These are phyloP conservation scores for Scaptomyza graminum DNA, from an alignment of 1,140 invertebrate species.

Conservation along the genomic window DNA sequence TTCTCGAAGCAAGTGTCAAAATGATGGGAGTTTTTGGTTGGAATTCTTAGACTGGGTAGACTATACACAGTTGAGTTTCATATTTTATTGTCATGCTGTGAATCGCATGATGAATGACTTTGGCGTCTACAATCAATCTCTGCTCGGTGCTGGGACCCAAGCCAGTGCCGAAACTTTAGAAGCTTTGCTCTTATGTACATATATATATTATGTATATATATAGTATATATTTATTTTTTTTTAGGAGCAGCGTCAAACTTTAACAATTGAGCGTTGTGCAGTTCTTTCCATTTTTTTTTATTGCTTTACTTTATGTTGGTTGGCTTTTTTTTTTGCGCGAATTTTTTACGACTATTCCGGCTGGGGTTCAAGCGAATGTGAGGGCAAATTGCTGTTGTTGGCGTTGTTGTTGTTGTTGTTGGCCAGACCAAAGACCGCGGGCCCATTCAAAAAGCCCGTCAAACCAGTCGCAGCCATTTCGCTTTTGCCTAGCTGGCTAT, in stretches of 20 bases:
- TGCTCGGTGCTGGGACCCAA: conserved; percentile 4
- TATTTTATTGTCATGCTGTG: conserved; percentile 23
- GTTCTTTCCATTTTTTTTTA: conserved; percentile 54
- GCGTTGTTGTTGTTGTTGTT: conserved; percentile 6
- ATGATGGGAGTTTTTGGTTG: conserved; percentile 2
- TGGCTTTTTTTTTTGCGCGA: conserved; percentile 44
- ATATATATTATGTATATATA: neutral
- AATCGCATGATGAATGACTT: conserved; percentile 38
- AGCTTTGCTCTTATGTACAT: neutral
- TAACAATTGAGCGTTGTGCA: conserved; percentile 43
- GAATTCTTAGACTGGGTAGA: too few relatives aligned
- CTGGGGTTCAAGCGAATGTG: conserved; percentile 64
- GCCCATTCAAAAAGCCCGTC: conserved; percentile 75
- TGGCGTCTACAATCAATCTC: conserved; percentile 39
- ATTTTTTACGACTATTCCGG: conserved; percentile 69
- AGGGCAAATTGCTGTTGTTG: conserved; percentile 51
- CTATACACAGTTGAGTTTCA: conserved; percentile 5
- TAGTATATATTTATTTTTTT: neutral
- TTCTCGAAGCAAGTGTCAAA: conserved; percentile 1
- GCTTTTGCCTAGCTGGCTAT: conserved; percentile 65
- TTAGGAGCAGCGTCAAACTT: conserved; percentile 35
- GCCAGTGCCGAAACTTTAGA: conserved; percentile 25
- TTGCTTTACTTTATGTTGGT: conserved; percentile 24
- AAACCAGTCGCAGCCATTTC: conserved; percentile 70
- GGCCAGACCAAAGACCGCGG: conserved; percentile 51